Evolutionary conservation across 2,797 vertebrate genomes (phyloP), one percentile per base, ranked within the genome.

Genomic region (Carduelis carduelis): DNA sequence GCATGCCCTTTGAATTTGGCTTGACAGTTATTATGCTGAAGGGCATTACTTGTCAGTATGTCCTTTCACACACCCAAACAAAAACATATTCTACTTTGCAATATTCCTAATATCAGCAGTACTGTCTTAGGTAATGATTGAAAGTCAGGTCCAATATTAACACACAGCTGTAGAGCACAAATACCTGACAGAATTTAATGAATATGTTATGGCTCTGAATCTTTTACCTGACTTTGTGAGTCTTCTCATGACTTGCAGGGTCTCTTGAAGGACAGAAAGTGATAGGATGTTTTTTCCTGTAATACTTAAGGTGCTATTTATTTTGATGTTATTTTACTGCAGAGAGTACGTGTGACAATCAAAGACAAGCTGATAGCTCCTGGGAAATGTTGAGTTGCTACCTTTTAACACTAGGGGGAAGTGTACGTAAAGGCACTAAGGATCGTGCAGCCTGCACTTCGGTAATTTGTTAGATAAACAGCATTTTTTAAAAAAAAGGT

Each of bases 391-490:
- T 52, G 91, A 94, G 53, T 65, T 93, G 78, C 90, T 84, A 23
- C 50, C 66, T 95, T 95, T 59, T 90, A 95, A 95, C 96, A 85
- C 94, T 96, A 97, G 95, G 95, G 94, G 95, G 96, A 95, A 88
- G 87, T 93, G 66, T 93, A 47, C 71, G 78, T 95, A 96, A 97
- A 97, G 93, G 30, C 81, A 94, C 72, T 84, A 71, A 81, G 26
- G 32, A 60, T 30, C 5, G 1, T 9, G 14, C 46, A 43, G 46
- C 21, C 13, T 63, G 5, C 37, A 24, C 56, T 87, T 76, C 4
- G 63, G 44, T 79, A 65, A 90, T 83, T 79, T 82, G 69, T 86
- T 90, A 53, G 53, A 66, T 26, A 47, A 91, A 80, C 11, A 6
- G 27, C 52, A 35, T 81, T 90, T 78, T 26, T 89, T 55, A 34